phyloP scores from a whole-genome alignment of 2,888 invertebrate genomes.

The Gymnocheta viridis region DNA sequence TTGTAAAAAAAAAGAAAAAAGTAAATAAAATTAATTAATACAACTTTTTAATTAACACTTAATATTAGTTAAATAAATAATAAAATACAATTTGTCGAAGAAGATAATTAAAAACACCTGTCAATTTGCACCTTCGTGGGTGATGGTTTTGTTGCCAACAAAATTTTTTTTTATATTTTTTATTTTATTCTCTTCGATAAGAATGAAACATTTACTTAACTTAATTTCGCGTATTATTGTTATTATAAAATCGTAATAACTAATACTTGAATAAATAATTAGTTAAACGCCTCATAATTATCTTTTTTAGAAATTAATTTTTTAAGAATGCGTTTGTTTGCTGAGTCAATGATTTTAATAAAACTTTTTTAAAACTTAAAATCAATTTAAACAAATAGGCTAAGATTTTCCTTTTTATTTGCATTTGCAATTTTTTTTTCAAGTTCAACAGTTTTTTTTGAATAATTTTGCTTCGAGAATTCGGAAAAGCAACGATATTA shows the following conservation, averaged over 20 bases:
- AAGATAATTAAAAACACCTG: constrained; percentile 60
- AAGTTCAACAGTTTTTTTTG: too few species aligned
- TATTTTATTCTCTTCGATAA: not conserved
- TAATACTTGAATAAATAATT: not conserved
- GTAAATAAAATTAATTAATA: constrained; percentile 11
- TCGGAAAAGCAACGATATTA: too few species aligned
- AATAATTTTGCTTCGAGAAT: too few species aligned
- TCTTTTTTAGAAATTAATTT: too few species aligned
- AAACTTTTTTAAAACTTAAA: too few species aligned
- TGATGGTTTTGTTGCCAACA: constrained; percentile 34
- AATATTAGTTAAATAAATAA: constrained; percentile 38
- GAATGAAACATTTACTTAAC: constrained; percentile 21
- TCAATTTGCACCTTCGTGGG: constrained; percentile 51
- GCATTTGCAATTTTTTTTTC: too few species aligned
- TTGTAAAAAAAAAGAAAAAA: constrained; percentile 22
- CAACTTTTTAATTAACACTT: constrained; percentile 45
- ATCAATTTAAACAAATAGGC: too few species aligned
- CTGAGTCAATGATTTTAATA: too few species aligned
- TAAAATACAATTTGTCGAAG: not conserved
- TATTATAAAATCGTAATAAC: constrained; percentile 19
- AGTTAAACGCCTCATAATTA: not conserved
- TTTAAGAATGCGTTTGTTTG: too few species aligned
- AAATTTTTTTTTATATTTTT: not conserved
- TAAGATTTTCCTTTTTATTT: too few species aligned
- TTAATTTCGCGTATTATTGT: constrained; percentile 38